phyloP scores from a whole-genome alignment of 2,888 invertebrate genomes.

The Epinotia nisella region DNA sequence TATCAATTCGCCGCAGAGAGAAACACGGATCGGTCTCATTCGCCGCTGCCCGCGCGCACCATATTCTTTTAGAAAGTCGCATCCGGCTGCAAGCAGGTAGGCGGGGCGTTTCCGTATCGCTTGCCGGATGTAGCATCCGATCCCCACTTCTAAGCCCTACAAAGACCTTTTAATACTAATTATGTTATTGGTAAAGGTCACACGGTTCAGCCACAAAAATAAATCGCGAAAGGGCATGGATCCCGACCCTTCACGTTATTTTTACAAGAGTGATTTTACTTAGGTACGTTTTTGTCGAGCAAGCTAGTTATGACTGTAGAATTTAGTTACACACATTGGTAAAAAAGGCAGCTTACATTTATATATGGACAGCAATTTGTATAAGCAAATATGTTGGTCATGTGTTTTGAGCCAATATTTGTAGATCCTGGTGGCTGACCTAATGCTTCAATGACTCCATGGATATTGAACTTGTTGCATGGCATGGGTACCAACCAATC shows the following conservation, averaged over 20 bases:
- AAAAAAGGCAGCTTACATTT: background rate
- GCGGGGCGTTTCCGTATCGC: conserved; percentile 72
- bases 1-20: conserved; percentile 42
- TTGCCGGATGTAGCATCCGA: conserved; percentile 71
- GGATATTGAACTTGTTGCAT: conserved; percentile 37
- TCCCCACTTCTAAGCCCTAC: conserved; percentile 58
- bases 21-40: conserved; percentile 47
- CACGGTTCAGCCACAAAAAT: background rate
- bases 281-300: background rate
- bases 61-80: conserved; percentile 82
- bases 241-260: background rate
- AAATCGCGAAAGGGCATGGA: conserved; percentile 4
- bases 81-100: conserved; percentile 74
- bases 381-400: conserved; percentile 2
- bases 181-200: conserved; percentile 1
- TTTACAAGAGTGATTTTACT: background rate
- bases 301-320: background rate
- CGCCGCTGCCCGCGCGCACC: conserved; percentile 60
- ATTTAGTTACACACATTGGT: background rate
- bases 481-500: conserved; percentile 26
- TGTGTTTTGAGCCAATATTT: conserved; percentile 36
- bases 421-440: conserved; percentile 47
- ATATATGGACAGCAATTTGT: conserved; percentile 5
- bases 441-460: conserved; percentile 40
- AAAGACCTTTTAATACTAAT: conserved; percentile 46